Conservation (phyloP, 2,888 invertebrate species). For the Crepidodera aurea region DNA sequence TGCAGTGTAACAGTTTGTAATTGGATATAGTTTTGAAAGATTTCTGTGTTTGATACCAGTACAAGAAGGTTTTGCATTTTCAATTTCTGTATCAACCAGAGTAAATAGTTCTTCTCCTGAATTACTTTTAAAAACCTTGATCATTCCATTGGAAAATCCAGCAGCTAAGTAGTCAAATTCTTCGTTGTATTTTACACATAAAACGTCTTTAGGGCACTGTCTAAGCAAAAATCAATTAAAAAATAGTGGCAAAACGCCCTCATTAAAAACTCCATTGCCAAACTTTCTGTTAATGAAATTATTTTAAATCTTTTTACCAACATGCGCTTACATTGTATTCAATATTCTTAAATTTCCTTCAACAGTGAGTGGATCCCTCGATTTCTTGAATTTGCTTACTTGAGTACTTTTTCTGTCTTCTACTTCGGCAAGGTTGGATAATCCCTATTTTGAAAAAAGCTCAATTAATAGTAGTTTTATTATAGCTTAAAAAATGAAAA, state of each 20-base stretch:
- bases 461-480: too few species aligned
- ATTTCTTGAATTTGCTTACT: slow-evolving; percentile 31
- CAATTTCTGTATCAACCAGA: slow-evolving; percentile 61
- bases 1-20: slow-evolving; percentile 66
- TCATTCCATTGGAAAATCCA: slow-evolving; percentile 69
- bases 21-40: slow-evolving; percentile 67
- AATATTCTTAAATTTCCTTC: slow-evolving; percentile 42
- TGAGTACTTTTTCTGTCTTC: slow-evolving; percentile 27
- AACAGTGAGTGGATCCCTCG: slow-evolving; percentile 46
- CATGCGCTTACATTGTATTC: background rate
- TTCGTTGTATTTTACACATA: slow-evolving; percentile 65
- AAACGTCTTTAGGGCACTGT: slow-evolving; percentile 42
- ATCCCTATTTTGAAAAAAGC: background rate
- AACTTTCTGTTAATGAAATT: too few species aligned
- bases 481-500: too few species aligned
- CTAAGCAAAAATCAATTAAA: slow-evolving; percentile 34
- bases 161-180: slow-evolving; percentile 67
- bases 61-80: slow-evolving; percentile 64
- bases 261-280: too few species aligned
- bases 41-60: slow-evolving; percentile 70
- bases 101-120: slow-evolving; percentile 63
- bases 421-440: background rate
- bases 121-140: slow-evolving; percentile 65
- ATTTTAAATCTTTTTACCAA: too few species aligned
- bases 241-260: too few species aligned